Evolutionary conservation across 2,888 invertebrate genomes (phyloP), one percentile per base, ranked within the genome.

Genomic region (Ectemnius lituratus): DNA sequence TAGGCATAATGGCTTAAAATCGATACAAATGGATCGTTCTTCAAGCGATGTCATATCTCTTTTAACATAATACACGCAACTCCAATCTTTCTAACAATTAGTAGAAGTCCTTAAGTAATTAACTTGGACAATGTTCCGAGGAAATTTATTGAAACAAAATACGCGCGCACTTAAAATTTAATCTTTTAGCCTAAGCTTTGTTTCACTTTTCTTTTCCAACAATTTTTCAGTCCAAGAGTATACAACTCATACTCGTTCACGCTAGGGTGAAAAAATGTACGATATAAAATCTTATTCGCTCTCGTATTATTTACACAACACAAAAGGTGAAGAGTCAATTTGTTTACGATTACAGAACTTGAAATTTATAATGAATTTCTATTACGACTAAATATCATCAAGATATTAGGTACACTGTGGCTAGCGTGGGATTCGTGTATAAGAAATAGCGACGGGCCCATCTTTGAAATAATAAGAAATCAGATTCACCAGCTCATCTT

Each of bases 401-500:
- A 83, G 57, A 61, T 65, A 63, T 52, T 66, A 49, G 61, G 60
- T 71, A 71, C 76, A 65, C 73, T 81, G 84, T 84, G 83, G 80
- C 81, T 82, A 73, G 49, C 68, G 68, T 47, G 75, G 80, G 79
- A 68, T 83, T 81, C 83, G 83, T 82, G 68, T 83, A 81, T 82
- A 81, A 76, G 66, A 77, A 75, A 69, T 47, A 3, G 23, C 23
- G 3, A 23, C 3, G 23, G 3, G 23, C 75, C 70, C 73, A 62
- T 66, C 56, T 81, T 78, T 66, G 67, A 59, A 72, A 60, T 78
- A 69, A 68, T 23, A 23, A 69, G 79, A 76, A 70, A 83, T 83
- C 78, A 83, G 74, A 81, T 71, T 76, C 45, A 70, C 62, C 28
- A 59, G 45, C 63, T 67, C 62, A 63, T 58, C 45, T 67, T 66